Percentiles rank a stretch among this genome's conserved stretches.
Evolutionary conservation across 2,113 vertebrate species (phyloP).

Genomic region (Siniperca chuatsi): DNA sequence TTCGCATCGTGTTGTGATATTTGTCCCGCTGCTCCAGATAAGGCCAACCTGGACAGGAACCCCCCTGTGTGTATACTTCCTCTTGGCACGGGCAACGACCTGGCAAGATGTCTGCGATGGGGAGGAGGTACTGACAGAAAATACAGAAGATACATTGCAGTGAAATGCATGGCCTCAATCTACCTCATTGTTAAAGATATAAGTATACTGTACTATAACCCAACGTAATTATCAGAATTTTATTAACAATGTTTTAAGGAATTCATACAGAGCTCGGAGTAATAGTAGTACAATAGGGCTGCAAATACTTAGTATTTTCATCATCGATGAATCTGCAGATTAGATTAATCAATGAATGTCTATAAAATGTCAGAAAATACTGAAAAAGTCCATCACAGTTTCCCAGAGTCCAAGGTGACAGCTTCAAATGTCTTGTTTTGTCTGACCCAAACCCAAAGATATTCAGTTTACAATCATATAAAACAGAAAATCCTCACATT

Average conservation of each 20-base stretch:
- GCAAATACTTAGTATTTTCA: not conserved
- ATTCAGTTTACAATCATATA: not conserved
- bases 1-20: slow-evolving; percentile 55
- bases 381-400: not conserved
- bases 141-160: slow-evolving; percentile 23
- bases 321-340: not conserved
- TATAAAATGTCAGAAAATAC: not conserved
- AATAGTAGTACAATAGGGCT: not conserved
- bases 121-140: slow-evolving; percentile 91
- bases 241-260: not conserved
- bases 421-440: too few relatives aligned
- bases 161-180: slow-evolving; percentile 1
- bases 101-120: slow-evolving; percentile 95
- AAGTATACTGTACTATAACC: not conserved
- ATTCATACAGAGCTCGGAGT: not conserved
- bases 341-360: not conserved
- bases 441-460: not conserved
- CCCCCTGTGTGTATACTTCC: slow-evolving; percentile 96
- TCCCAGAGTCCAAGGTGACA: too few relatives aligned
- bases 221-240: not conserved
- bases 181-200: not conserved
- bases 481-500: not conserved
- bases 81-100: slow-evolving; percentile 96
- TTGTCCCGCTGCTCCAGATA: slow-evolving; percentile 87
- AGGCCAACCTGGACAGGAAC: slow-evolving; percentile 92